Conservation (phyloP, 2,797 vertebrate species). For the Parambassis ranga region DNA sequence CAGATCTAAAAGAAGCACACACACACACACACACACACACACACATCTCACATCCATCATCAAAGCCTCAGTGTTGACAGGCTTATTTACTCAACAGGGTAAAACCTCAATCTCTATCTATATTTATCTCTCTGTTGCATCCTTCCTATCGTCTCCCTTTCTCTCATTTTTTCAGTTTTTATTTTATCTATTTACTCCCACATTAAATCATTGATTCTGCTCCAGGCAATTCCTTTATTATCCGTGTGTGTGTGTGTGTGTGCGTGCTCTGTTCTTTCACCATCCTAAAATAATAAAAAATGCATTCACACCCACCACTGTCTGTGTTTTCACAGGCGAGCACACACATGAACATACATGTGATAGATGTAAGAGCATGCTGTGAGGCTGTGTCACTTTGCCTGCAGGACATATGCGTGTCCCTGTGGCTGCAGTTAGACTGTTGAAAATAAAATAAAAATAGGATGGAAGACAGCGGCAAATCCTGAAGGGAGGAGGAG, state of each 20-base stretch:
- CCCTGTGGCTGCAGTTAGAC: slow-evolving; percentile 7
- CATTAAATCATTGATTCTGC: slow-evolving; percentile 42
- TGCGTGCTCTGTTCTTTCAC: not conserved
- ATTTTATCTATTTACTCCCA: slow-evolving; percentile 42
- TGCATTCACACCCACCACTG: too few relatives aligned
- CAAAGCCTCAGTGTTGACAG: slow-evolving; percentile 55
- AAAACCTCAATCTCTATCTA: slow-evolving; percentile 47
- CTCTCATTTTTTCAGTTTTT: slow-evolving; percentile 23
- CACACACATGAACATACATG: not conserved
- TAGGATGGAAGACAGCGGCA: not conserved
- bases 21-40: slow-evolving; percentile 15
- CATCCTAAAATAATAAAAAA: not conserved
- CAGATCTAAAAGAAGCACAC: slow-evolving; percentile 15
- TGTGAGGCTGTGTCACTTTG: slow-evolving; percentile 20
- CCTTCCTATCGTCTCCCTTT: slow-evolving; percentile 18
- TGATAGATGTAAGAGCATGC: slow-evolving; percentile 9
- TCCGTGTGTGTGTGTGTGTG: not conserved
- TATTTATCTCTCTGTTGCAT: slow-evolving; percentile 41
- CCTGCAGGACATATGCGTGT: slow-evolving; percentile 18
- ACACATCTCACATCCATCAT: slow-evolving; percentile 44
- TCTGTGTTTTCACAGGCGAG: not conserved
- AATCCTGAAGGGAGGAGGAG: not conserved
- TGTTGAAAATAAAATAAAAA: not conserved
- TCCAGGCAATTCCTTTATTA: slow-evolving; percentile 29
- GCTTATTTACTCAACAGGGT: slow-evolving; percentile 58